phyloP scores from a whole-genome alignment of 2,888 invertebrate genomes.

The Phrixothrix hirtus region DNA sequence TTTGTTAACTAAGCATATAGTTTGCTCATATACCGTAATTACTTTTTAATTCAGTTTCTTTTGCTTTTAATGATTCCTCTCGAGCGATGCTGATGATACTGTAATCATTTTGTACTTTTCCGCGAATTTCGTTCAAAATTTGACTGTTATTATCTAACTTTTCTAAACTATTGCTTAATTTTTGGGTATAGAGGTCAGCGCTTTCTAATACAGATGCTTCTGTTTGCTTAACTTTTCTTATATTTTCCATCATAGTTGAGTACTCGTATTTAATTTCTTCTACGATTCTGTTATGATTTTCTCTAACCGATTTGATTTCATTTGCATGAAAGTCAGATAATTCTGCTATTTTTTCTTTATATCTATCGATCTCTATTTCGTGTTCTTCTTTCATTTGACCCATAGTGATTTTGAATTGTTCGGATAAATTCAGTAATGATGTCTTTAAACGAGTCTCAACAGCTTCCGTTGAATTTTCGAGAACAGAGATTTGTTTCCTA shows the following conservation, averaged over 20 bases:
- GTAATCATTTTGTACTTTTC: constrained; percentile 57
- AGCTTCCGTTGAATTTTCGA: constrained; percentile 61
- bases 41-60: constrained; percentile 64
- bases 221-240: constrained; percentile 61
- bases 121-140: constrained; percentile 57
- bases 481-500: constrained; percentile 63
- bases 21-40: constrained; percentile 29
- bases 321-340: constrained; percentile 44
- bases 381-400: constrained; percentile 43
- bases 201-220: constrained; percentile 60
- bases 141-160: constrained; percentile 59
- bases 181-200: constrained; percentile 58
- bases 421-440: constrained; percentile 60
- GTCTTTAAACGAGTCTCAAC: constrained; percentile 64
- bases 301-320: constrained; percentile 58
- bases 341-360: constrained; percentile 47
- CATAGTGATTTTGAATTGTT: constrained; percentile 60
- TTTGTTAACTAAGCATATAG: background rate
- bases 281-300: constrained; percentile 59
- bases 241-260: constrained; percentile 62
- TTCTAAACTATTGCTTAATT: constrained; percentile 58
- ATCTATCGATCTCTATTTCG: constrained; percentile 44
- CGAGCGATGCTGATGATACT: constrained; percentile 56
- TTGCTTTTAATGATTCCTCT: constrained; percentile 58
- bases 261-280: constrained; percentile 60